A percentile compares a stretch with the other conserved stretches of the same genome.
Evolutionary conservation across 2,888 invertebrate genomes (phyloP).

Genomic region (Marronus borbonicus): DNA sequence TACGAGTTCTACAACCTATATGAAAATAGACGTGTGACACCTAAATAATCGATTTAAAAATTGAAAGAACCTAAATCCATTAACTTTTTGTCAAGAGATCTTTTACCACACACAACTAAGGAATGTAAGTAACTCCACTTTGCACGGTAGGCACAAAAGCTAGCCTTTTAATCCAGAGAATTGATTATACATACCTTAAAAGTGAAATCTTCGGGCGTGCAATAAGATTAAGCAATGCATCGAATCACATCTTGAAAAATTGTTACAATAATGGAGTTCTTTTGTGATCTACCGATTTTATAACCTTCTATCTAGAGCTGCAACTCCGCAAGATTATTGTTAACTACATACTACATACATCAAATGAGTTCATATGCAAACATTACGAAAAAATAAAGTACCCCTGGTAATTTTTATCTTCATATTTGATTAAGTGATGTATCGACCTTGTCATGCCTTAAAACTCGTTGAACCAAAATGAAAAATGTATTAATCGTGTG

Average conservation of each 20-base stretch:
- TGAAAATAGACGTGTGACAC: background rate
- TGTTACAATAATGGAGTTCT: slow-evolving; percentile 23
- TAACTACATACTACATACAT: background rate
- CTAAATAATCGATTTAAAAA: slow-evolving; percentile 4
- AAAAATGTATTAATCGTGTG: slow-evolving; percentile 6
- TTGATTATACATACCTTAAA: slow-evolving; percentile 16
- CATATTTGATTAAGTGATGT: slow-evolving; percentile 6
- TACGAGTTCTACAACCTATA: background rate
- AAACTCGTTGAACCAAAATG: background rate
- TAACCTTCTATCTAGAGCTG: background rate
- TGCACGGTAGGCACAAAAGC: too few relatives aligned
- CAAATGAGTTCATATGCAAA: slow-evolving; percentile 16
- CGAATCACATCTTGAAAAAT: slow-evolving; percentile 14
- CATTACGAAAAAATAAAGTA: background rate
- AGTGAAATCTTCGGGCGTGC: background rate
- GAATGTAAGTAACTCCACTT: too few relatives aligned
- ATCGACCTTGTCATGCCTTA: background rate
- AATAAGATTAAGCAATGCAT: background rate
- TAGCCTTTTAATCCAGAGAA: slow-evolving; percentile 7
- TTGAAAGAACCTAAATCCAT: slow-evolving; percentile 17
- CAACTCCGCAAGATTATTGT: too few relatives aligned
- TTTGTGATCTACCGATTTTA: slow-evolving; percentile 19
- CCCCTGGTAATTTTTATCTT: background rate
- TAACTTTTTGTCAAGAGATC: slow-evolving; percentile 16
- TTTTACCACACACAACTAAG: background rate